Evolutionary conservation across 2,797 vertebrate genomes (phyloP), one percentile per base, ranked within the genome.

Genomic region (Labeo calbasu): DNA sequence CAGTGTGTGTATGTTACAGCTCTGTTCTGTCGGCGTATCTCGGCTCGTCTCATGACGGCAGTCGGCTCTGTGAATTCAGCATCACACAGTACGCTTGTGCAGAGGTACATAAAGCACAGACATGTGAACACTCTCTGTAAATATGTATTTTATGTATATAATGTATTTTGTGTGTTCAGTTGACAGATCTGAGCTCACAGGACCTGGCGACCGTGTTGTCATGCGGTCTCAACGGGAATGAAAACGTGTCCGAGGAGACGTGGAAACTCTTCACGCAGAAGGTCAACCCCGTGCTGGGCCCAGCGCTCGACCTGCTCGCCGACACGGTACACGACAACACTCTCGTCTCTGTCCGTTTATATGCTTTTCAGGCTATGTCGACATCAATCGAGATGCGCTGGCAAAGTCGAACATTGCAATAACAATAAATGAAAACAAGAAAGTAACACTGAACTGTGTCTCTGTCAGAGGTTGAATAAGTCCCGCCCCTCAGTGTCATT

Each of bases 211-310:
- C 0, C 0, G 15, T 94, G 43, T 32, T 95, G 75, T 81, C 11
- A 2, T 95, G 94, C 68, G 79, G 87, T 28, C 87, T 59, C 3
- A 66, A 0, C 15, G 66, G 77, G 5, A 88, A 69, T 77, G 71
- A 77, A 13, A 91, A 43, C 3, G 78, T 84, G 28, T 88, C 92
- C 12, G 86, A 32, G 15, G 4, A 90, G 1, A 72, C 28, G 28
- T 94, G 92, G 94, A 93, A 92, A 82, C 91, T 94, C 10, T 71
- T 95, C 81, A 87, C 94, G 57, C 88, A 86, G 40, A 90, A 91
- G 82, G 80, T 89, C 19, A 90, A 89, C 12, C 7, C 7, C 1
- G 86, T 91, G 43, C 90, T 95, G 77, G 87, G 93, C 51, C 46
- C 79, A 51, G 92, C 93, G 77, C 91, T 95, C 48, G 92, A 94